phyloP scores from a whole-genome alignment of 2,797 vertebrate species.

The Neomorphus geoffroyi region DNA sequence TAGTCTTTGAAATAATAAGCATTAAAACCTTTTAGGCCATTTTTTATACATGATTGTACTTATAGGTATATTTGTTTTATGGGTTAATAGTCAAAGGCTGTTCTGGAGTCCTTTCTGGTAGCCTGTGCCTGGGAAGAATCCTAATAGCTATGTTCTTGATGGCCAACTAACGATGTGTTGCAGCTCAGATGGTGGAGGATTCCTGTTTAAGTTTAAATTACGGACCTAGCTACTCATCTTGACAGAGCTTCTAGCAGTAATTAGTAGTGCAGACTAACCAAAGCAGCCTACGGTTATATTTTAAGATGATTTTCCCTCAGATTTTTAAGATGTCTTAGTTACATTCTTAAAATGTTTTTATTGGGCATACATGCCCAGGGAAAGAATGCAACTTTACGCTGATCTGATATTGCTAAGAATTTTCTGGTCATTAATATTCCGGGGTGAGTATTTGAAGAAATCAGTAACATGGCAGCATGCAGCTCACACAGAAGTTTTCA shows the following conservation, averaged over 20 bases:
- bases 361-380: rapidly evolving
- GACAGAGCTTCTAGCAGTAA: not conserved
- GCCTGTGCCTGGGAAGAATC: not conserved
- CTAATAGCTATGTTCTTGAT: not conserved
- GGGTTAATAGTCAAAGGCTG: not conserved
- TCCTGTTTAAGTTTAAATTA: not conserved
- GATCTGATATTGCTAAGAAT: not conserved
- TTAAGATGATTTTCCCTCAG: not conserved
- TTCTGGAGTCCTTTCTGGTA: not conserved
- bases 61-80: not conserved
- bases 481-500: not conserved
- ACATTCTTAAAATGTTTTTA: not conserved
- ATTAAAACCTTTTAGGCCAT: not conserved
- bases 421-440: not conserved
- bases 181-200: not conserved
- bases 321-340: not conserved
- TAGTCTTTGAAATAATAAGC: not conserved
- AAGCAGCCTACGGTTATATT: not conserved
- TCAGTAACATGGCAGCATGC: not conserved
- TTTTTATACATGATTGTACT: not conserved
- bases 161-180: not conserved
- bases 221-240: not conserved
- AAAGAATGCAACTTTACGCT: not conserved
- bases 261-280: not conserved
- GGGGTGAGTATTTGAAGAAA: not conserved